Base-by-base conservation (phyloP, 2,113 vertebrate species). In the Silurus asotus region DNA sequence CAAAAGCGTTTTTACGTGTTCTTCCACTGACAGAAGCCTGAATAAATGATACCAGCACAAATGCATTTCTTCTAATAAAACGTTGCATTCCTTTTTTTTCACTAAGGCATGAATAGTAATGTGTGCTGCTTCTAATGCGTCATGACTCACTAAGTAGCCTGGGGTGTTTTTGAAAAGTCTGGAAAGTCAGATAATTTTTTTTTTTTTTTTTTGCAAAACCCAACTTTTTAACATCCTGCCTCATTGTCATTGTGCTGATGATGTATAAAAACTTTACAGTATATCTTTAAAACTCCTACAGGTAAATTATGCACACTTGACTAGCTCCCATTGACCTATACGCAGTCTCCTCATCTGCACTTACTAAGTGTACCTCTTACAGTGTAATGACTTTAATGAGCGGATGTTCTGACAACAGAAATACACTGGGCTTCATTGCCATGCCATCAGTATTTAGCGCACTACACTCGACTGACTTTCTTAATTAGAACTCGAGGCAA, bases 1-100 rank as follows among this genome's bases (percentile, higher is more conserved):
- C 79, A 74, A 83, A 89, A 89, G 83, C 72, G 20, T 80, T 89
- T 86, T 87, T 87, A 75, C 75, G 2, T 89, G 88, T 87, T 87
- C 83, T 78, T 87, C 48, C 65, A 62, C 86, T 49, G 59, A 83
- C 80, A 85, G 75, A 78, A 87, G 77, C 74, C 83, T 87, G 88
- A 89, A 89, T 89, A 85, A 89, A 89, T 89, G 83, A 89, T 87
- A 81, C 25, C 2, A 8, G 83, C 55, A 74, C 17, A 80, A 87
- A 89, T 69, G 81, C 83, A 83, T 74, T 83, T 51, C 74, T 70
- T 56, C 88, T 87, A 79, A 85, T 85, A 87, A 89, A 87, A 87
- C 51, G 59, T 55, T 2, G 65, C 37, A 64, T 87, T 83, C 85
- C 83, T 86, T 74, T 83, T 83, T 87, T 83, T 85, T 81, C 64